phyloP scores from a whole-genome alignment of 2,797 vertebrate genomes.

The Crax fasciolata region DNA sequence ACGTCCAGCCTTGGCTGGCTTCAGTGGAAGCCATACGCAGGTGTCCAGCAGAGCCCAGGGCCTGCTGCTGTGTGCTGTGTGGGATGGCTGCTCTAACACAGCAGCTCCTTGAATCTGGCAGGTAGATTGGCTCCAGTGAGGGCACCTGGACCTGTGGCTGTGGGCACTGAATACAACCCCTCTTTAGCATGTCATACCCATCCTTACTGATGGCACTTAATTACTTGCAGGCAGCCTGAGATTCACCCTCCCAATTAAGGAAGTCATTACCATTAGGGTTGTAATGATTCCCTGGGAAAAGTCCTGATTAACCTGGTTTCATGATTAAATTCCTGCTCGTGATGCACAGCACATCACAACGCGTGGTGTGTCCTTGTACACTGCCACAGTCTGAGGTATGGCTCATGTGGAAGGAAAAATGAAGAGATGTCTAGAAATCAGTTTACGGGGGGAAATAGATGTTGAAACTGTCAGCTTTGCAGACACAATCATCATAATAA shows the following conservation, averaged over 20 bases:
- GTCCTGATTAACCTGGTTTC: not conserved
- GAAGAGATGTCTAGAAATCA: not conserved
- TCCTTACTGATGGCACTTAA: not conserved
- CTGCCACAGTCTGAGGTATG: not conserved
- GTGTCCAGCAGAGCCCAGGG: not conserved
- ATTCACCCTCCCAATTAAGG: not conserved
- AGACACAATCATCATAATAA: not conserved
- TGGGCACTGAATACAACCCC: not conserved
- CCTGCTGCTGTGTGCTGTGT: not conserved
- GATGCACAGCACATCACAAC: rapidly evolving
- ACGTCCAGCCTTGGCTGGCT: not conserved
- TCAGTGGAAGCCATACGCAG: not conserved
- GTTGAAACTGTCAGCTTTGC: not conserved
- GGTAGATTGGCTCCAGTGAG: not conserved
- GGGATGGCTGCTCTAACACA: not conserved
- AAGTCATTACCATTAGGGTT: not conserved
- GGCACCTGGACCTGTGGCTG: not conserved
- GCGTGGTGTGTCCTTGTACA: not conserved
- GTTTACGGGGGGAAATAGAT: not conserved
- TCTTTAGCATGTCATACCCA: not conserved
- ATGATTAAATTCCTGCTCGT: not conserved
- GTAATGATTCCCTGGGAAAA: not conserved
- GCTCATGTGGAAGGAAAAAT: not conserved
- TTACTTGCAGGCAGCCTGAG: not conserved
- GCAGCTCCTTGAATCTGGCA: not conserved